Evolutionary conservation across 1,140 invertebrate genomes (phyloP), one percentile per base, ranked within the genome.

Genomic region (Tachypleus tridentatus): DNA sequence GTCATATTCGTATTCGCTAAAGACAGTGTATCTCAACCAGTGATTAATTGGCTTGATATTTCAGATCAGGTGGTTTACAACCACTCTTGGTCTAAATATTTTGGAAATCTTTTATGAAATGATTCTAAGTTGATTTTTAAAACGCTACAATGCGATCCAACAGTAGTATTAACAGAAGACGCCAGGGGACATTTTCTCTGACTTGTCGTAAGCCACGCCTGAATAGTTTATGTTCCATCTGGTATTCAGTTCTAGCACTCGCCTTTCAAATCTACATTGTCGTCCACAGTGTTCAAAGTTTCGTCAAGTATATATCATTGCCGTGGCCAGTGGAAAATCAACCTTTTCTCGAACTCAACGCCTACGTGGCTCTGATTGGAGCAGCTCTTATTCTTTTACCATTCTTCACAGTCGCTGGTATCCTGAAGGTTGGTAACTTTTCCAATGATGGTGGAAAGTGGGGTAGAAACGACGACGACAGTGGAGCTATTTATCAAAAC

Each of bases 361-460:
- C 71, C 3, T 71, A 70, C 52, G 65, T 72, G 10, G 59, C 65
- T 10, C 68, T 72, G 48, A 67, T 69, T 49, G 71, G 67, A 8
- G 50, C 60, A n/a, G 69, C 56, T 0, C 82, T 87, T 29, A 78
- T 91, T n/a, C 74, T 89, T n/a, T 75, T 89, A 65, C 87, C 87
- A 11, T 84, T 90, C 62, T 86, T 91, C 69, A 77, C 89, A 29
- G 81, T 83, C 5, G 81, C 86, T 8, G 83, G 86, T 3, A 78
- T 86, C 52, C 81, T 89, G 69, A 87, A 88, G 78, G 82, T 90
- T 63, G 88, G 88, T 51, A 91, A 91, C 76, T 80, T 89, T 63
- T 86, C 88, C 58, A 91, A 91, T 76, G 89, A 91, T 73, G 88
- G 88, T 52, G 83, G 85, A 69, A 88, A 89, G 76, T 77, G 91